Percentiles rank a stretch among this genome's conserved stretches.
Conservation (phyloP, 2,888 invertebrate genomes). For the Rhodophaea formosa region DNA sequence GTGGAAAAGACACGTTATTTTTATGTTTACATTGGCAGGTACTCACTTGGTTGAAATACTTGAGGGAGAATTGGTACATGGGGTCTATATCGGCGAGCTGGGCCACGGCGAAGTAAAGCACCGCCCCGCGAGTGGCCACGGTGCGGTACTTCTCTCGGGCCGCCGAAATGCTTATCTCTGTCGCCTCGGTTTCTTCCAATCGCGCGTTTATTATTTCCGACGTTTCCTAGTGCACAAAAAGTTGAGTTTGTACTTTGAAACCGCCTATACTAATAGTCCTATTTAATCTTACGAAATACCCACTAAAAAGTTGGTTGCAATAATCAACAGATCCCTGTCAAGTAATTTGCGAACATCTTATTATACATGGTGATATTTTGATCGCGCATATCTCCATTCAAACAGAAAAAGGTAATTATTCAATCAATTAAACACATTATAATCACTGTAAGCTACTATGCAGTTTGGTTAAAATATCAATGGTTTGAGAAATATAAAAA, state of each 20-base stretch:
- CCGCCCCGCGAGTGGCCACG: constrained; percentile 93
- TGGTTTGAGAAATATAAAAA: too few species aligned
- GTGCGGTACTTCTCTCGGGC: constrained; percentile 92
- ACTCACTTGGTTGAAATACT: constrained; percentile 86
- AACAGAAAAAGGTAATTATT: too few species aligned
- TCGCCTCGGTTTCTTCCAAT: constrained; percentile 91
- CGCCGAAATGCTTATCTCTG: constrained; percentile 91
- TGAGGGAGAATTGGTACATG: constrained; percentile 97
- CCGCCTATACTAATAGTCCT: too few species aligned
- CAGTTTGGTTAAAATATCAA: too few species aligned
- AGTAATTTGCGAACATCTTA: too few species aligned
- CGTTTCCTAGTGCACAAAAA: constrained; percentile 84
- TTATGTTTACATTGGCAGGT: constrained; percentile 1
- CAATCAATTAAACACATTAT: too few species aligned
- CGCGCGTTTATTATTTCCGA: constrained; percentile 95
- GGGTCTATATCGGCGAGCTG: constrained; percentile 94
- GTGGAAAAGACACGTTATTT: too few species aligned
- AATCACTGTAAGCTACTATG: too few species aligned
- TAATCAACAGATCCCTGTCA: too few species aligned
- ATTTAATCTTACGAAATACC: too few species aligned
- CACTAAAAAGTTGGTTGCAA: background rate
- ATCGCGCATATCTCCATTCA: too few species aligned
- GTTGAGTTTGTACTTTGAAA: background rate
- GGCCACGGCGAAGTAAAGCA: constrained; percentile 94
- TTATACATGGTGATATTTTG: too few species aligned